Evolutionary conservation across 1,140 invertebrate genomes (phyloP).

Genomic region (Pogonomyrmex californicus): DNA sequence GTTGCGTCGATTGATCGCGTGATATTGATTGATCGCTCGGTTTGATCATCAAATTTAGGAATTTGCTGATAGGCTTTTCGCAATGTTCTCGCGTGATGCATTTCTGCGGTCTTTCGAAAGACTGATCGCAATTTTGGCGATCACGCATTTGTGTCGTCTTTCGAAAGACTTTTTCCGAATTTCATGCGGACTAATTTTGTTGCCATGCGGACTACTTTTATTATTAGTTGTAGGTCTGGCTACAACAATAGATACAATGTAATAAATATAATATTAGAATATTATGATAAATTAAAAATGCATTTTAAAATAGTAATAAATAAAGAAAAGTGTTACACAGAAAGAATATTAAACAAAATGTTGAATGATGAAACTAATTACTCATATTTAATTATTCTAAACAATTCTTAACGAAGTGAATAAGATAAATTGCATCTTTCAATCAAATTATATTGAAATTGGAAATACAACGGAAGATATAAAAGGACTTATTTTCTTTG

Average conservation of each 20-base stretch:
- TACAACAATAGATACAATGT: not conserved
- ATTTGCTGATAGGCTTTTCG: too few species aligned
- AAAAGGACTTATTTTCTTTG: not conserved
- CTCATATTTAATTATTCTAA: not conserved
- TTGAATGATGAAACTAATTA: not conserved
- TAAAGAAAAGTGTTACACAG: slow-evolving; percentile 21
- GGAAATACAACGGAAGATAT: not conserved
- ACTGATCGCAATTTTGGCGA: too few species aligned
- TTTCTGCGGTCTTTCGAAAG: too few species aligned
- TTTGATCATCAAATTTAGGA: too few species aligned
- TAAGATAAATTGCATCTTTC: not conserved
- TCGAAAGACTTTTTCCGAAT: too few species aligned
- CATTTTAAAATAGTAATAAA: not conserved
- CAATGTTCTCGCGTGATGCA: too few species aligned
- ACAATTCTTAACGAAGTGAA: not conserved
- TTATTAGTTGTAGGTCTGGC: too few species aligned
- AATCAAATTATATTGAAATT: slow-evolving; percentile 6
- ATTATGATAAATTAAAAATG: not conserved
- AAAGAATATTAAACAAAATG: not conserved
- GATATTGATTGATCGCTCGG: too few species aligned
- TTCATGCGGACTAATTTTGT: too few species aligned
- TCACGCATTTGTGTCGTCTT: too few species aligned
- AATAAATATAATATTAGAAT: not conserved
- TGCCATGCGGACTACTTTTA: too few species aligned
- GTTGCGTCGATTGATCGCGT: too few species aligned